phyloP scores from a whole-genome alignment of 2,113 vertebrate species.

The Panurus biarmicus region DNA sequence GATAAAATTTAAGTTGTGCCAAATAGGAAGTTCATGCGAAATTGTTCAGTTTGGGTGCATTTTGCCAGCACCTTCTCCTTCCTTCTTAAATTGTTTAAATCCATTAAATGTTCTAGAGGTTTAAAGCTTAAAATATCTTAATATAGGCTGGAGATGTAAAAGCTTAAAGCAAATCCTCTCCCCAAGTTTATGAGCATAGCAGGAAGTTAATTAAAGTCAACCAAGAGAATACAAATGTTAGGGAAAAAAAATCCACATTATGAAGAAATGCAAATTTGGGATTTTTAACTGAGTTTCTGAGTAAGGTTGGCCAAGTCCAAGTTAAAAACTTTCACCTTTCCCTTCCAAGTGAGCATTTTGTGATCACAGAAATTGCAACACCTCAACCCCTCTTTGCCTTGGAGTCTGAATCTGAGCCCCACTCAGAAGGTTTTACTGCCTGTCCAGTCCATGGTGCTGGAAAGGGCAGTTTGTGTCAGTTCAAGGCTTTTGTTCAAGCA shows the following conservation, averaged over 20 bases:
- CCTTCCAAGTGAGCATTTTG: neutral
- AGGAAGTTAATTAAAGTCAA: conserved; percentile 53
- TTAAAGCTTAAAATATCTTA: conserved; percentile 52
- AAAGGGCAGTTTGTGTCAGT: neutral
- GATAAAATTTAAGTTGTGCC: neutral
- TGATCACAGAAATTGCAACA: neutral
- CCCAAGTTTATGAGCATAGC: conserved; percentile 1
- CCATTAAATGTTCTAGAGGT: conserved; percentile 7
- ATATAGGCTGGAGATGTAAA: neutral
- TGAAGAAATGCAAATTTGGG: neutral
- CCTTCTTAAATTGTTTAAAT: conserved; percentile 20
- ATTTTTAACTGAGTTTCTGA: neutral
- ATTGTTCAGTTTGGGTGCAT: neutral
- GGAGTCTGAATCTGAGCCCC: neutral
- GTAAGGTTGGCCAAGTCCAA: neutral
- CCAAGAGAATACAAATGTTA: conserved; percentile 19
- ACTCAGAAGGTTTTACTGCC: neutral
- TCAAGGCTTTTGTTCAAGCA: neutral
- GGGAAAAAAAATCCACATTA: neutral
- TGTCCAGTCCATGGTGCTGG: neutral
- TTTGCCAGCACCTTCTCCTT: neutral
- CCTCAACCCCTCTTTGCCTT: neutral
- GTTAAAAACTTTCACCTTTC: neutral
- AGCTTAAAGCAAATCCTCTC: conserved; percentile 59
- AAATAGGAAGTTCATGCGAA: neutral